phyloP scores from a whole-genome alignment of 2,113 vertebrate genomes.

The Xerus inauris region DNA sequence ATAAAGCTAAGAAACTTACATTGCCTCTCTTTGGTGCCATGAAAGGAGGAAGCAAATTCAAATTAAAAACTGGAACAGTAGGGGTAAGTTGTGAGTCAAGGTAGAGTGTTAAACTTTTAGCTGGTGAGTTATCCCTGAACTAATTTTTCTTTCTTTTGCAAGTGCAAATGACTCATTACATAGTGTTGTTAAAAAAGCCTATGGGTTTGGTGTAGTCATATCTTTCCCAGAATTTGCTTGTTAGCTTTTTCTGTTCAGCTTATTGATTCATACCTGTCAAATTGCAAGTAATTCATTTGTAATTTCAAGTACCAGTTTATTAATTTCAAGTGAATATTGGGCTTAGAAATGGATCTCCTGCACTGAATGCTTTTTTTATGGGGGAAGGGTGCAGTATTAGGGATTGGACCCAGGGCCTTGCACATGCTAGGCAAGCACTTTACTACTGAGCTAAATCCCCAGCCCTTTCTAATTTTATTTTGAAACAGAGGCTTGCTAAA shows the following conservation, averaged over 20 bases:
- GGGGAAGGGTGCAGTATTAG: too few species aligned
- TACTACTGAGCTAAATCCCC: too few species aligned
- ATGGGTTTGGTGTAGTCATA: neutral
- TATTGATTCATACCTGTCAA: neutral
- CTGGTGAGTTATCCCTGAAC: neutral
- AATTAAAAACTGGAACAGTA: slow-evolving; percentile 96
- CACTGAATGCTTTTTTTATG: neutral
- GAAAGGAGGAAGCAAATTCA: slow-evolving; percentile 98
- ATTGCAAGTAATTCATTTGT: slow-evolving; percentile 18
- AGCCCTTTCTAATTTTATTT: neutral
- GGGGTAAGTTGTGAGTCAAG: slow-evolving; percentile 89
- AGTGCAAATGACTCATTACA: neutral
- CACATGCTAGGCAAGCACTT: too few species aligned
- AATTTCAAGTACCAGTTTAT: neutral
- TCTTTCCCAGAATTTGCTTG: neutral
- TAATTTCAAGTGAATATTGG: slow-evolving; percentile 20
- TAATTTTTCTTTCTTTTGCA: slow-evolving; percentile 25
- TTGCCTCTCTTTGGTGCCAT: slow-evolving; percentile 97
- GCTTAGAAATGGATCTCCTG: neutral
- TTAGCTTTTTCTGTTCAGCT: slow-evolving; percentile 39
- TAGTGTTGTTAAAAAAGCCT: neutral
- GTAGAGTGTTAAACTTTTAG: neutral
- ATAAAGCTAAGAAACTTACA: slow-evolving; percentile 90
- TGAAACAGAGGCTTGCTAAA: too few species aligned
- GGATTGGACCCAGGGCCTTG: too few species aligned